Conservation (phyloP, 2,888 invertebrate genomes). For the Drosophila mulleri region DNA sequence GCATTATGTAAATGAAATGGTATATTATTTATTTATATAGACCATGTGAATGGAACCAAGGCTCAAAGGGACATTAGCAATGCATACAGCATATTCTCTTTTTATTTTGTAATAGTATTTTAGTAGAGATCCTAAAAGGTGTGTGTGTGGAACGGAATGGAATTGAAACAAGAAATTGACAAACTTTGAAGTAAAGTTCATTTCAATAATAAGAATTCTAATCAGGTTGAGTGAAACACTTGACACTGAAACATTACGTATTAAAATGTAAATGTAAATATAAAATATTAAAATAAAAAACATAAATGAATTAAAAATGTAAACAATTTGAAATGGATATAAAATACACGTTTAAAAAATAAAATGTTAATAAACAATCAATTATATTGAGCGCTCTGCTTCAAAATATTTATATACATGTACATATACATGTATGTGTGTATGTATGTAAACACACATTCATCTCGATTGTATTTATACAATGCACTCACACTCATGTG, state of each 20-base stretch:
- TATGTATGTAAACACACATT: conserved; percentile 5
- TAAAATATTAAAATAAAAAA: not conserved
- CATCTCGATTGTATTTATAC: conserved; percentile 36
- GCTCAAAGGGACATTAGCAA: too few species aligned
- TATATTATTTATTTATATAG: too few species aligned
- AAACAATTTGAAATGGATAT: not conserved
- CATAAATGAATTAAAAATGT: not conserved
- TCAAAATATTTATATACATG: not conserved
- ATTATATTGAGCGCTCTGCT: conserved; percentile 13
- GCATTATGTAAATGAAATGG: too few species aligned
- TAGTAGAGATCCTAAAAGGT: not conserved
- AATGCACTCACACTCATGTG: conserved; percentile 14
- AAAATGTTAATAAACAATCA: not conserved
- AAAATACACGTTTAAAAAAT: conserved; percentile 6
- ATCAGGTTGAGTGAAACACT: not conserved
- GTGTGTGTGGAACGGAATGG: too few species aligned
- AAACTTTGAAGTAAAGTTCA: not conserved
- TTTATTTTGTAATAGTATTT: not conserved
- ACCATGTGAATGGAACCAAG: too few species aligned
- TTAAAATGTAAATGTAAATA: too few species aligned
- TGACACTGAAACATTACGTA: not conserved
- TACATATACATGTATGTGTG: not conserved
- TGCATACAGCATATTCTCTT: too few species aligned
- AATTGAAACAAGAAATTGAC: too few species aligned
- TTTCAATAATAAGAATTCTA: not conserved